Conservation (phyloP, 2,797 vertebrate species). For the Nannoperca obscura region DNA sequence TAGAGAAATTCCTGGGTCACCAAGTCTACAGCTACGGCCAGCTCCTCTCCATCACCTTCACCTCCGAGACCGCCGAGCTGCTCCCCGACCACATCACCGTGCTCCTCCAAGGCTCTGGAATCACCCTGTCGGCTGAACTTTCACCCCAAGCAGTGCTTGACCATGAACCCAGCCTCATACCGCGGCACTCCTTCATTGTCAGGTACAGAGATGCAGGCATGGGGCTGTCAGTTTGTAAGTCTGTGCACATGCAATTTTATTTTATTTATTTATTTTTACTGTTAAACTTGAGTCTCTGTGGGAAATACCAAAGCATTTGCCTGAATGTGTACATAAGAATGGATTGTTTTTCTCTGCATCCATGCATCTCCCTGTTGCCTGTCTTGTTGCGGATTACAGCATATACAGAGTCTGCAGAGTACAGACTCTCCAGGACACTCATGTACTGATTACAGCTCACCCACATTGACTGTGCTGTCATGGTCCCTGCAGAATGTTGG, state of each 20-base stretch:
- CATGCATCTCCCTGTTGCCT: conserved; percentile 27
- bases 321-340: conserved; percentile 29
- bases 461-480: conserved; percentile 55
- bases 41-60: conserved; percentile 86
- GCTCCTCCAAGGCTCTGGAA: conserved; percentile 86
- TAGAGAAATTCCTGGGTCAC: conserved; percentile 91
- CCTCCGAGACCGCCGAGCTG: conserved; percentile 67
- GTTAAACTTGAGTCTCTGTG: conserved; percentile 8
- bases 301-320: conserved; percentile 41
- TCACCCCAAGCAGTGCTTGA: conserved; percentile 35
- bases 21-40: conserved; percentile 90
- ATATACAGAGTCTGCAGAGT: conserved; percentile 39
- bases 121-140: conserved; percentile 75
- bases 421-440: conserved; percentile 50
- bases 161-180: conserved; percentile 36
- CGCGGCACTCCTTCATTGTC: conserved; percentile 79
- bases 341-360: conserved; percentile 42
- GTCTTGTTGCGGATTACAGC: conserved; percentile 36
- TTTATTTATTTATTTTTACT: not conserved
- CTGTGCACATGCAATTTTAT: conserved; percentile 12
- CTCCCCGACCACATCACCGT: conserved; percentile 77
- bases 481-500: conserved; percentile 47
- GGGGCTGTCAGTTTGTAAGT: conserved; percentile 28
- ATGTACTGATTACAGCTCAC: conserved; percentile 53
- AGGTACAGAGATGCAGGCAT: conserved; percentile 79